Conservation (phyloP, 1,140 invertebrate genomes). For the Acromyrmex heyeri region DNA sequence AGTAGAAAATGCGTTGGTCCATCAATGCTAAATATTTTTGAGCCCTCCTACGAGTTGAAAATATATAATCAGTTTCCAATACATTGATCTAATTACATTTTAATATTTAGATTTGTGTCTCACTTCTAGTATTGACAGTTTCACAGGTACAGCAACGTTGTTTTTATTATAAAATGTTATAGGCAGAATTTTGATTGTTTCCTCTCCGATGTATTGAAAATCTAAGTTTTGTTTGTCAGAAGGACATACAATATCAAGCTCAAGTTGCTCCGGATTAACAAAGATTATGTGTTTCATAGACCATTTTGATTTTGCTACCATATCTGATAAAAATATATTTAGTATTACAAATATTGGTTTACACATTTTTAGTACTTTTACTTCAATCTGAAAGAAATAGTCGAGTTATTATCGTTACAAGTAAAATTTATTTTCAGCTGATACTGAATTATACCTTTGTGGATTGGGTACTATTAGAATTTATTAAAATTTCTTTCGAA, state of each 20-base stretch:
- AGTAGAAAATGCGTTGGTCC: constrained; percentile 26
- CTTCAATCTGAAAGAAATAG: constrained; percentile 75
- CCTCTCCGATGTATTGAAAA: constrained; percentile 78
- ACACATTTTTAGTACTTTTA: constrained; percentile 79
- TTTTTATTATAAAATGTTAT: constrained; percentile 82
- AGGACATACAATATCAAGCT: constrained; percentile 73
- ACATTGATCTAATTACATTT: not conserved
- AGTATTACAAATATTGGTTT: constrained; percentile 80
- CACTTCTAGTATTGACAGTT: constrained; percentile 78
- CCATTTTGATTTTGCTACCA: constrained; percentile 81
- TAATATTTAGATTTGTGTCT: constrained; percentile 18
- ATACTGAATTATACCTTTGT: constrained; percentile 76
- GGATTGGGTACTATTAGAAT: constrained; percentile 77
- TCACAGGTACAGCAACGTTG: constrained; percentile 77
- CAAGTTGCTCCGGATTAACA: constrained; percentile 81
- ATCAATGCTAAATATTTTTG: constrained; percentile 74
- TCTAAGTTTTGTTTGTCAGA: constrained; percentile 72
- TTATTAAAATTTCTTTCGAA: constrained; percentile 77
- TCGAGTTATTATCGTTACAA: constrained; percentile 10
- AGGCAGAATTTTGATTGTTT: constrained; percentile 69
- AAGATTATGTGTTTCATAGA: constrained; percentile 82
- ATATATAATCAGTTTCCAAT: constrained; percentile 12
- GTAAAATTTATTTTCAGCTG: constrained; percentile 20
- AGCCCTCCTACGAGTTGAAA: constrained; percentile 53
- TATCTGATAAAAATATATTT: constrained; percentile 79